These are phyloP conservation scores for Sebastes diploproa DNA, from an alignment of 2,797 vertebrate genomes.

Conservation along the genomic window DNA sequence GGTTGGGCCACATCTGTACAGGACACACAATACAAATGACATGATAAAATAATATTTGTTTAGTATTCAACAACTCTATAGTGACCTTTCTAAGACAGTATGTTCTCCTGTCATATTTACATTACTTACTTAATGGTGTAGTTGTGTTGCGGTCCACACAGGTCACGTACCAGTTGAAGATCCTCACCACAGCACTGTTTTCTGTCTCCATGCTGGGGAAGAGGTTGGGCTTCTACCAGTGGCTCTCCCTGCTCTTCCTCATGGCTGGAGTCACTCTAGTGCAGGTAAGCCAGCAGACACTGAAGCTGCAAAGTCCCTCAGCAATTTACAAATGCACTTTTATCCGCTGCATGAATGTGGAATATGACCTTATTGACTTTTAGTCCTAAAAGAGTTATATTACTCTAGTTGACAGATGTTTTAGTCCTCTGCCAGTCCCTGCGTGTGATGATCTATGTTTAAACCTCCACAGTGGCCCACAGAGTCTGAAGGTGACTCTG, in stretches of 20 bases:
- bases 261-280: slow-evolving; percentile 94
- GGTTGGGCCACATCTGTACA: background rate
- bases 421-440: background rate
- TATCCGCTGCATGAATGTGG: background rate
- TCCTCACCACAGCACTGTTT: slow-evolving; percentile 96
- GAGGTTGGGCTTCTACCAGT: slow-evolving; percentile 89
- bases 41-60: no score
- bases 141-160: slow-evolving; percentile 54
- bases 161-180: slow-evolving; percentile 98
- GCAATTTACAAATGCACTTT: background rate
- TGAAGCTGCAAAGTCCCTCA: no score
- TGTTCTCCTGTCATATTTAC: background rate
- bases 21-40: background rate
- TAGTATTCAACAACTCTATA: background rate
- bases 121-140: background rate
- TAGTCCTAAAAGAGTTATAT: background rate
- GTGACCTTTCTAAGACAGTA: background rate
- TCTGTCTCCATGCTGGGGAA: slow-evolving; percentile 95
- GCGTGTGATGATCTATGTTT: background rate
- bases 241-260: slow-evolving; percentile 92
- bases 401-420: background rate
- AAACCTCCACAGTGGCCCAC: slow-evolving; percentile 85
- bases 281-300: slow-evolving; percentile 82
- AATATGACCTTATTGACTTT: background rate
- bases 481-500: slow-evolving; percentile 69